Evolutionary conservation across 2,888 invertebrate species (phyloP).

Genomic region (Hololepta plana): DNA sequence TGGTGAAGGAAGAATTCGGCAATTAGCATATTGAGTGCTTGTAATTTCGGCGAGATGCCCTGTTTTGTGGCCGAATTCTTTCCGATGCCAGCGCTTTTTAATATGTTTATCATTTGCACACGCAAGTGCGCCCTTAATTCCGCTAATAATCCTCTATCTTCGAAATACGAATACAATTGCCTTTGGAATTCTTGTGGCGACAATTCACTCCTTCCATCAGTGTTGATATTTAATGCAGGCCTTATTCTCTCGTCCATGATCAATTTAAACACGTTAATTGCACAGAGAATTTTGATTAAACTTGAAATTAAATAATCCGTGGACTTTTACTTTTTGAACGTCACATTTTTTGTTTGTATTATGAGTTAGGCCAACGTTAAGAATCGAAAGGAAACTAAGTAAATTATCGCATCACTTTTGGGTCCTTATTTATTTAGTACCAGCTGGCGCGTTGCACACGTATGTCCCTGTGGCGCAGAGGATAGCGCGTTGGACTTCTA

Average conservation of each 20-base stretch:
- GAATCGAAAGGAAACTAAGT: no score
- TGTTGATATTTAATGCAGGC: no score
- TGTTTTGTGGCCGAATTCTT: slow-evolving; percentile 17
- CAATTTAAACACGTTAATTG: no score
- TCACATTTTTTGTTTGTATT: no score
- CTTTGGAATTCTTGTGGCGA: slow-evolving; percentile 35
- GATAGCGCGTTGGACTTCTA: slow-evolving; percentile 83
- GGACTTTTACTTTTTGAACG: no score
- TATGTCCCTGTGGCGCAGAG: slow-evolving; percentile 79
- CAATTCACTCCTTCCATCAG: no score
- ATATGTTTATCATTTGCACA: slow-evolving; percentile 35
- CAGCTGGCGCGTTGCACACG: no score
- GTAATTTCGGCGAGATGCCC: slow-evolving; percentile 31
- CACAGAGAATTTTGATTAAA: no score
- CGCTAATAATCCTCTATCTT: slow-evolving; percentile 38
- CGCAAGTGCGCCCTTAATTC: slow-evolving; percentile 39
- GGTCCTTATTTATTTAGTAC: slow-evolving; percentile 11
- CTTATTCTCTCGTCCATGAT: no score
- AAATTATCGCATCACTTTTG: slow-evolving; percentile 8
- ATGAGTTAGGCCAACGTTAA: no score
- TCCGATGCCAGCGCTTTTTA: slow-evolving; percentile 31
- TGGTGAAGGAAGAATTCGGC: slow-evolving; percentile 39
- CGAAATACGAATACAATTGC: slow-evolving; percentile 36
- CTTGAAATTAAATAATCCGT: no score
- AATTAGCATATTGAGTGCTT: slow-evolving; percentile 41